Evolutionary conservation across 2,797 vertebrate genomes (phyloP).

Genomic region (Lepus oiostolus): DNA sequence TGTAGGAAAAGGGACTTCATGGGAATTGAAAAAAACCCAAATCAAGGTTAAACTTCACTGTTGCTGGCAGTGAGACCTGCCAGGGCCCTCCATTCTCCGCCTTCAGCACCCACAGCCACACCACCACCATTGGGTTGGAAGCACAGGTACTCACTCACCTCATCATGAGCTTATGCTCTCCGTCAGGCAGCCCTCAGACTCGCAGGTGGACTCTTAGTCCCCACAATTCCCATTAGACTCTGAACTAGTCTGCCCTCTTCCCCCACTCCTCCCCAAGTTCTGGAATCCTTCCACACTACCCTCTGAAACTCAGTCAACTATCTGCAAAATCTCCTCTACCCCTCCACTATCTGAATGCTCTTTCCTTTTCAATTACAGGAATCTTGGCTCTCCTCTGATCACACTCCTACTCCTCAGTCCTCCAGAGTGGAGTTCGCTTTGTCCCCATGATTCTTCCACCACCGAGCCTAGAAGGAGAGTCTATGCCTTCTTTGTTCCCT

Average conservation of each 20-base stretch:
- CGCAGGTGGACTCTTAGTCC: neutral
- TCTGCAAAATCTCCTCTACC: neutral
- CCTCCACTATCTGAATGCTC: neutral
- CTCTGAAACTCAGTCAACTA: neutral
- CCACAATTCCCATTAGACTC: neutral
- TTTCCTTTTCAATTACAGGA: neutral
- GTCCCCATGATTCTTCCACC: neutral
- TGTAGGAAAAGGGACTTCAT: neutral
- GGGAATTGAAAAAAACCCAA: neutral
- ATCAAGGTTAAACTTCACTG: neutral
- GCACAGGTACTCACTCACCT: neutral
- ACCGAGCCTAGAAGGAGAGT: neutral
- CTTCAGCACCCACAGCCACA: neutral
- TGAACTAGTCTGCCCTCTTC: neutral
- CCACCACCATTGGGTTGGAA: neutral
- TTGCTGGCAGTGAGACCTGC: neutral
- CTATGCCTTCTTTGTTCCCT: neutral
- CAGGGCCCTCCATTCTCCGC: neutral
- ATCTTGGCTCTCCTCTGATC: neutral
- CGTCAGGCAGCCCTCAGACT: neutral
- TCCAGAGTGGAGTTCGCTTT: too few species aligned
- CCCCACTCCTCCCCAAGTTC: neutral
- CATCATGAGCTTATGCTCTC: neutral
- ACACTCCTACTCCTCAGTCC: neutral
- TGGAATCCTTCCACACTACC: neutral